phyloP scores from a whole-genome alignment of 1,140 invertebrate species.

The Pogonognathellus flavescens region DNA sequence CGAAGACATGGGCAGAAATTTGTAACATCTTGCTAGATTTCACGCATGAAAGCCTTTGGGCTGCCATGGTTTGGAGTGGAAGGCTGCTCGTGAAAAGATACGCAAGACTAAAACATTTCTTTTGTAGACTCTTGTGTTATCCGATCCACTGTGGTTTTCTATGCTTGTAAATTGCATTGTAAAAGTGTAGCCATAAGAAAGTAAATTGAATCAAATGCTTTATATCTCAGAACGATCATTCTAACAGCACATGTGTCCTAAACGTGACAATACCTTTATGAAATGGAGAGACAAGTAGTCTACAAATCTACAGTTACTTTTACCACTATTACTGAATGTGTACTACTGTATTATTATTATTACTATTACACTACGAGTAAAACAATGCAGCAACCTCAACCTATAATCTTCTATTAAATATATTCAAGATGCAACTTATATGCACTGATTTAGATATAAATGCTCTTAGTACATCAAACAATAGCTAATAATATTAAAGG shows the following conservation, averaged over 20 bases:
- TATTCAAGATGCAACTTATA: too few species aligned
- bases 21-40: constrained; percentile 44
- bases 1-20: constrained; percentile 19
- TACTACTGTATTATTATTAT: background rate
- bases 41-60: constrained; percentile 15
- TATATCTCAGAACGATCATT: background rate
- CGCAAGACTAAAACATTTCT: background rate
- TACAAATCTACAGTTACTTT: background rate
- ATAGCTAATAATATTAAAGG: too few species aligned
- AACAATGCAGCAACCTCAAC: too few species aligned
- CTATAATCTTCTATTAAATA: too few species aligned
- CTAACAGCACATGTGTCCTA: constrained; percentile 25
- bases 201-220: constrained; percentile 41
- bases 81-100: constrained; percentile 3
- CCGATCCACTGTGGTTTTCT: constrained; percentile 12
- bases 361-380: too few species aligned
- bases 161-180: constrained; percentile 9
- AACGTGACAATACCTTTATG: constrained; percentile 21
- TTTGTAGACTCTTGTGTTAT: background rate
- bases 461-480: too few species aligned
- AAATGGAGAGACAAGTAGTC: background rate
- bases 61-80: background rate
- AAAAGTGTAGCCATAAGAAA: constrained; percentile 1
- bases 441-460: too few species aligned
- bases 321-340: background rate